Evolutionary conservation across 2,797 vertebrate species (phyloP).

Genomic region (Pygocentrus nattereri): DNA sequence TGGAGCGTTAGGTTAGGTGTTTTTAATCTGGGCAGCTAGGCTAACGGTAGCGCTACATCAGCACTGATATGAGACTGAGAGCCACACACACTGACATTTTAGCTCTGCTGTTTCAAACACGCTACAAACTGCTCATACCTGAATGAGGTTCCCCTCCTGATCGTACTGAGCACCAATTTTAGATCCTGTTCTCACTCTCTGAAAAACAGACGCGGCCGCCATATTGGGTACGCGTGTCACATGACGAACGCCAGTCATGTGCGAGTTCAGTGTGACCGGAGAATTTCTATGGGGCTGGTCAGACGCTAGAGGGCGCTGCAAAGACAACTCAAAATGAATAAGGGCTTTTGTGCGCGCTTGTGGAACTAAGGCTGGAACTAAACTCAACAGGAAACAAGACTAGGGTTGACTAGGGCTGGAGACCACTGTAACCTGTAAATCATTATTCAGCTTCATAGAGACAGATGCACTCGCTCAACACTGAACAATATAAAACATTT

Average conservation of each 20-base stretch:
- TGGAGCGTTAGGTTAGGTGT: too few species aligned
- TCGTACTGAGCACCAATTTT: conserved; percentile 81
- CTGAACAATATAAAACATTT: too few species aligned
- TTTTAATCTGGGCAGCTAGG: not conserved
- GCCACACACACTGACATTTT: not conserved
- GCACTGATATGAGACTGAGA: not conserved
- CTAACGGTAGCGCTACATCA: not conserved
- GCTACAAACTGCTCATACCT: conserved; percentile 66
- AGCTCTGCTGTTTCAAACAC: not conserved
- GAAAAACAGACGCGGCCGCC: conserved; percentile 77
- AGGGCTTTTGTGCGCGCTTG: too few species aligned
- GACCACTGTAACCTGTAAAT: too few species aligned
- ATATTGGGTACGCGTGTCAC: conserved; percentile 61
- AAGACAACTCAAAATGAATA: too few species aligned
- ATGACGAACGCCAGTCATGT: conserved; percentile 57
- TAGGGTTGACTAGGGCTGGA: too few species aligned
- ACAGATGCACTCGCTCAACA: too few species aligned
- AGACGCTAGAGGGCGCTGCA: too few species aligned
- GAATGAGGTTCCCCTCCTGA: conserved; percentile 82
- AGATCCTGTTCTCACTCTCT: conserved; percentile 78
- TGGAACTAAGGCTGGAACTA: too few species aligned
- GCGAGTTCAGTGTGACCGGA: not conserved
- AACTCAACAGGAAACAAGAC: too few species aligned
- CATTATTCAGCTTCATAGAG: too few species aligned
- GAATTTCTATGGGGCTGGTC: too few species aligned